Percentiles rank a stretch among this genome's conserved stretches.
Evolutionary conservation across 2,113 vertebrate genomes (phyloP).

Genomic region (Notiomystis cincta): DNA sequence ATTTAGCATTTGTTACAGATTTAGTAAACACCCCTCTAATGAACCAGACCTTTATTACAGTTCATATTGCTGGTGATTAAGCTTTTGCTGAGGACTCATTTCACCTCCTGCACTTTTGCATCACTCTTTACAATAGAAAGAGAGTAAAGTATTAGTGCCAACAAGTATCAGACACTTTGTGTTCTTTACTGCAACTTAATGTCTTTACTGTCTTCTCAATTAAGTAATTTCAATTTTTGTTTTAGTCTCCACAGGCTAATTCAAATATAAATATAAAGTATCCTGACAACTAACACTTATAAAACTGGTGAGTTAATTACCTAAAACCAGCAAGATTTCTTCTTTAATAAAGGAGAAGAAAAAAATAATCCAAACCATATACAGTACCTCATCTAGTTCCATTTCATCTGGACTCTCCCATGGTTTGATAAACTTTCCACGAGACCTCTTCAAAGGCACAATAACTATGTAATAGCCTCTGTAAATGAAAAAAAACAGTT

Average conservation of each 20-base stretch:
- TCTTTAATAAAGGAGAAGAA: background rate
- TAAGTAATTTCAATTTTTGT: slow-evolving; percentile 34
- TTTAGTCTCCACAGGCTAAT: background rate
- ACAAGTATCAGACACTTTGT: slow-evolving; percentile 44
- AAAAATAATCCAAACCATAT: background rate
- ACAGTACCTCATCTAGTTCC: slow-evolving; percentile 94
- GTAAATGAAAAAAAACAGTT: slow-evolving; percentile 34
- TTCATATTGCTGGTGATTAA: slow-evolving; percentile 52
- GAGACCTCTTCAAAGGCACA: slow-evolving; percentile 96
- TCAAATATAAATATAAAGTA: background rate
- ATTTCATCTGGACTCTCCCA: slow-evolving; percentile 98
- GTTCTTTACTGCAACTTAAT: slow-evolving; percentile 28
- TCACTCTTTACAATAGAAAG: slow-evolving; percentile 43
- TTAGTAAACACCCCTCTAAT: slow-evolving; percentile 32
- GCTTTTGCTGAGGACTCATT: slow-evolving; percentile 63
- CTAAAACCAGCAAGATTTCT: background rate
- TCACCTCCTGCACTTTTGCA: slow-evolving; percentile 46
- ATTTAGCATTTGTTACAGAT: slow-evolving; percentile 38
- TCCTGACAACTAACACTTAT: background rate
- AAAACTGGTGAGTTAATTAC: background rate
- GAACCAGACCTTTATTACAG: slow-evolving; percentile 53
- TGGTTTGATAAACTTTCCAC: slow-evolving; percentile 93
- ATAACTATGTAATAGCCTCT: slow-evolving; percentile 98
- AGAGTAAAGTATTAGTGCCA: slow-evolving; percentile 62
- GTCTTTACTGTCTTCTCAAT: slow-evolving; percentile 50